Evolutionary conservation across 2,797 vertebrate species (phyloP).

Genomic region (Pelochelys cantorii): DNA sequence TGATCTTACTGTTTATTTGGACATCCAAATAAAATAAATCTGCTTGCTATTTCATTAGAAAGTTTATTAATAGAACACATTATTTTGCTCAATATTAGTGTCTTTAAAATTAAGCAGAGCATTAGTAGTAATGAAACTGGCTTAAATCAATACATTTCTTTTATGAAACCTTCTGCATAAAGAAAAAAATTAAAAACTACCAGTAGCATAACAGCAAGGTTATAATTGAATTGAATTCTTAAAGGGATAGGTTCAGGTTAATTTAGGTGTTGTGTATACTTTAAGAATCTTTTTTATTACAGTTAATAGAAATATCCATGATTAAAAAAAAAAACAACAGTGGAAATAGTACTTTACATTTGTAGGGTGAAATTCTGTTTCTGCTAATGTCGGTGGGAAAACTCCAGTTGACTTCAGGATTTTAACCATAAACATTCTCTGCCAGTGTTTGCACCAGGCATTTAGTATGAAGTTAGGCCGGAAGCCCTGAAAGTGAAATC

Average conservation of each 20-base stretch:
- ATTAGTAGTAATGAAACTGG: slow-evolving; percentile 81
- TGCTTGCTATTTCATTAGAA: slow-evolving; percentile 77
- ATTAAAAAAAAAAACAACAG: neutral
- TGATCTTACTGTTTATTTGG: slow-evolving; percentile 79
- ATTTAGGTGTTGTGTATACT: slow-evolving; percentile 3
- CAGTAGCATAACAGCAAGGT: slow-evolving; percentile 36
- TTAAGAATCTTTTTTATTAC: slow-evolving; percentile 24
- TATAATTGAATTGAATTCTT: slow-evolving; percentile 37
- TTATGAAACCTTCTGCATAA: slow-evolving; percentile 73
- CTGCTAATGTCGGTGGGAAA: slow-evolving; percentile 20
- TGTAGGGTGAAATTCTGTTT: slow-evolving; percentile 40
- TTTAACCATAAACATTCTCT: neutral
- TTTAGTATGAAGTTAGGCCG: slow-evolving; percentile 41
- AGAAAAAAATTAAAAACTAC: slow-evolving; percentile 60
- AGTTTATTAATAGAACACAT: slow-evolving; percentile 81
- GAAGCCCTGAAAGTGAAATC: slow-evolving; percentile 52
- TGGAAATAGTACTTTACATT: slow-evolving; percentile 23
- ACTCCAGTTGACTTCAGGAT: neutral
- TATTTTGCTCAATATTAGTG: slow-evolving; percentile 84
- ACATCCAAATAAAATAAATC: slow-evolving; percentile 81
- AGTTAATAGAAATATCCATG: slow-evolving; percentile 30
- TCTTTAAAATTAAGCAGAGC: slow-evolving; percentile 84
- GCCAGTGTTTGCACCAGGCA: neutral
- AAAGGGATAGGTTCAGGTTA: slow-evolving; percentile 40
- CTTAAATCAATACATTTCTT: slow-evolving; percentile 79